Evolutionary conservation across 1,140 invertebrate genomes (phyloP).

Genomic region (Conus ventricosus): DNA sequence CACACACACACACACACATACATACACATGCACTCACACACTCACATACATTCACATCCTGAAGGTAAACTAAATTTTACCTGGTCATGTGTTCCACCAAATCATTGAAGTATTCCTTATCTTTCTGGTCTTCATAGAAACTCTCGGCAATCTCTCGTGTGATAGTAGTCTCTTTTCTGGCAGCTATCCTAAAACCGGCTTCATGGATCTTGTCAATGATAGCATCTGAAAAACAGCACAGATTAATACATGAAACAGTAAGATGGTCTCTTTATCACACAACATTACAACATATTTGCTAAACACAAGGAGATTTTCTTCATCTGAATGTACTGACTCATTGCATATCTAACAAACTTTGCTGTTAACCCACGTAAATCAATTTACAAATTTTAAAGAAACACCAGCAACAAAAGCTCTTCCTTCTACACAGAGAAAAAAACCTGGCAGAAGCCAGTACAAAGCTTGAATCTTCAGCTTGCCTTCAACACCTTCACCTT

Average conservation of each 20-base stretch:
- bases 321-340: no score
- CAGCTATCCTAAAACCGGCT: slow-evolving; percentile 72
- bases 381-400: no score
- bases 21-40: neutral
- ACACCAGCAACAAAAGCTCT: no score
- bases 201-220: slow-evolving; percentile 73
- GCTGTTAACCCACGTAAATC: no score
- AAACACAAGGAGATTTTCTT: no score
- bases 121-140: slow-evolving; percentile 68
- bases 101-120: slow-evolving; percentile 71
- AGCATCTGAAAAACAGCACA: slow-evolving; percentile 62
- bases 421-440: no score
- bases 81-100: slow-evolving; percentile 71
- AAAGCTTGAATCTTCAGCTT: no score
- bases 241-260: neutral
- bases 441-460: no score
- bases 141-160: slow-evolving; percentile 66
- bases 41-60: neutral
- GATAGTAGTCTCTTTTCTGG: slow-evolving; percentile 70
- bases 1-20: no score
- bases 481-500: no score
- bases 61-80: slow-evolving; percentile 43
- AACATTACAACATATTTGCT: no score
- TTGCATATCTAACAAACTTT: no score
- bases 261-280: neutral